Percentiles rank a stretch among this genome's conserved stretches.
These are phyloP conservation scores for Drosophila ogumai DNA, from an alignment of 1,140 invertebrate genomes.

Conservation along the genomic window DNA sequence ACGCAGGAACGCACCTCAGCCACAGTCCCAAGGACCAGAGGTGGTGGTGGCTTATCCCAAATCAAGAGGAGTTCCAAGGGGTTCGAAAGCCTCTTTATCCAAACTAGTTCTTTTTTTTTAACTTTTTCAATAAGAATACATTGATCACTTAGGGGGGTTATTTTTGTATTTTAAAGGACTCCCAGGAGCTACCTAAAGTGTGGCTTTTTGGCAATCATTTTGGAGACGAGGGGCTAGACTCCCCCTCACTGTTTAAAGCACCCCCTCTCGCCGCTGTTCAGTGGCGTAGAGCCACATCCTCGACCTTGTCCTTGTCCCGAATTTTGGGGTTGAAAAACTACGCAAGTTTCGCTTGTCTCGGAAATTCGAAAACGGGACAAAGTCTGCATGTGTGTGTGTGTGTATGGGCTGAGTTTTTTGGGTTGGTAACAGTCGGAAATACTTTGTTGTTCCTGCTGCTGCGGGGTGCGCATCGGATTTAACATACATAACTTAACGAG, in stretches of 20 bases:
- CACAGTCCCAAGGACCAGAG: not conserved
- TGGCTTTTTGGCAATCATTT: too few relatives aligned
- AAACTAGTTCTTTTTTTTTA: not conserved
- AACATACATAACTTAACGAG: conserved; percentile 24
- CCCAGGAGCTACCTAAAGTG: not conserved
- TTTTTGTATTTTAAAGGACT: not conserved
- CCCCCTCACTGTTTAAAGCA: conserved; percentile 4
- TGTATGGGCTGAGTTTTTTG: conserved; percentile 30
- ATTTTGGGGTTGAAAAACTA: conserved; percentile 68
- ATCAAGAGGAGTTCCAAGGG: not conserved
- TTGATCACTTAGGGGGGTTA: not conserved
- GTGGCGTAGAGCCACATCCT: conserved; percentile 37
- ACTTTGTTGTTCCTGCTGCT: conserved; percentile 31
- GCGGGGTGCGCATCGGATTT: conserved; percentile 66
- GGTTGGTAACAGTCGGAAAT: conserved; percentile 62
- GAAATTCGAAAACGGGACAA: conserved; percentile 66
- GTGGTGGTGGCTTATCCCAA: conserved; percentile 13
- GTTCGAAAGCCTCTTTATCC: not conserved
- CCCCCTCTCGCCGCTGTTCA: not conserved
- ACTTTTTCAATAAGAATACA: not conserved
- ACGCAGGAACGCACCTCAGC: conserved; percentile 35
- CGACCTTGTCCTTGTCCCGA: conserved; percentile 54
- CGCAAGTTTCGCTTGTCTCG: conserved; percentile 25
- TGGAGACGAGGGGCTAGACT: not conserved
- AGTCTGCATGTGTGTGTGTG: not conserved